A percentile compares a stretch with the other conserved stretches of the same genome.
Conservation (phyloP, 2,888 invertebrate species). For the Sarcophaga caerulescens region DNA sequence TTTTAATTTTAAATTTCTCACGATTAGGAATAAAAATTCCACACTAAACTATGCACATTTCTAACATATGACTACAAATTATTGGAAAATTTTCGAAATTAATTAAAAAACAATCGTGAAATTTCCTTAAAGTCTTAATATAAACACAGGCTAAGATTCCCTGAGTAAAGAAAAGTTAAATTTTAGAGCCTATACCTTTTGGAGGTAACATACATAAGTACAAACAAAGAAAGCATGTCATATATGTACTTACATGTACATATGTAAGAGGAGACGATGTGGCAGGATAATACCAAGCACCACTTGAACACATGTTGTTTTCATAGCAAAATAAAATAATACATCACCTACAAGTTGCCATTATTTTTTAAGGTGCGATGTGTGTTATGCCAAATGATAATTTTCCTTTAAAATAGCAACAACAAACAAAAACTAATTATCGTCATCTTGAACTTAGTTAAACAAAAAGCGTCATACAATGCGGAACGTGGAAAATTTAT, state of each 20-base stretch:
- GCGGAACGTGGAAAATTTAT: constrained; percentile 57
- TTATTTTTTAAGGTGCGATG: constrained; percentile 72
- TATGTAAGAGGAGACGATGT: not conserved
- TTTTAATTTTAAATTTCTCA: not conserved
- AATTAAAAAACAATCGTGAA: not conserved
- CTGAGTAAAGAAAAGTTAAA: constrained; percentile 67
- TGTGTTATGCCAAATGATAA: constrained; percentile 75
- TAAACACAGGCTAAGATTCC: constrained; percentile 4
- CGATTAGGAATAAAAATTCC: not conserved
- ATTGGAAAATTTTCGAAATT: constrained; percentile 47
- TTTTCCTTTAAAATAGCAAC: constrained; percentile 36
- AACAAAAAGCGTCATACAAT: constrained; percentile 57
- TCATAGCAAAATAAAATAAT: constrained; percentile 30
- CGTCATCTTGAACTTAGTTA: constrained; percentile 15
- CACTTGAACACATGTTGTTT: constrained; percentile 69
- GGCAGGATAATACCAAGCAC: constrained; percentile 70
- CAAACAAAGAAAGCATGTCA: constrained; percentile 1
- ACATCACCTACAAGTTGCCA: constrained; percentile 8
- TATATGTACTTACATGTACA: no score
- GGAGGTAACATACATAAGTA: constrained; percentile 57
- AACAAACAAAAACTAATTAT: constrained; percentile 36
- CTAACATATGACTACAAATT: constrained; percentile 50
- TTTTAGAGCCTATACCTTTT: constrained; percentile 73
- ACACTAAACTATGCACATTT: constrained; percentile 16
- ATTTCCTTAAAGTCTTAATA: constrained; percentile 27